These are phyloP conservation scores for Archips crataeganus DNA, from an alignment of 2,888 invertebrate genomes.

Conservation along the genomic window DNA sequence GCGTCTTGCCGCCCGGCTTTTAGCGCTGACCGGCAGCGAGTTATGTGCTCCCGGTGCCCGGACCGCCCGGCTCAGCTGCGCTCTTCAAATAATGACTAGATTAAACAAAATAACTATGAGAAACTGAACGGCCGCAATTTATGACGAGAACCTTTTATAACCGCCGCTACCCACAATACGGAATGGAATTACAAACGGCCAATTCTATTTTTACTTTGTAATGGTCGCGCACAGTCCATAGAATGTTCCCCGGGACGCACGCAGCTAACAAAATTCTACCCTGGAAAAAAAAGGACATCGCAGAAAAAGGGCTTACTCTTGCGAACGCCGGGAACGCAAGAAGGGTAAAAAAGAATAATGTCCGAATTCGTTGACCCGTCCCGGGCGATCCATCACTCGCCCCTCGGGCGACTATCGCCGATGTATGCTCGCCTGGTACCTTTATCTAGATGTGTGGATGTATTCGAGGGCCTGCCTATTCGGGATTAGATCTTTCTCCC, in stretches of 20 bases:
- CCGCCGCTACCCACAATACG: conserved; percentile 66
- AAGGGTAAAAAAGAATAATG: conserved; percentile 87
- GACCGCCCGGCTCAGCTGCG: conserved; percentile 48
- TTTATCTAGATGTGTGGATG: conserved; percentile 79
- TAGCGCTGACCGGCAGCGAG: conserved; percentile 67
- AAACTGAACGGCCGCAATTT: conserved; percentile 49
- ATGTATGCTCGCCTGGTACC: conserved; percentile 65
- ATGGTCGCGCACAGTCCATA: conserved; percentile 82
- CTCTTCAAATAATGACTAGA: conserved; percentile 48
- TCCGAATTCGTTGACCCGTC: conserved; percentile 87
- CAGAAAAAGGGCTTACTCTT: conserved; percentile 85
- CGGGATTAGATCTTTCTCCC: conserved; percentile 73
- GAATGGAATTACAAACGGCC: conserved; percentile 77
- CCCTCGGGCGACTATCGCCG: conserved; percentile 78
- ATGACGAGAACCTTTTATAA: conserved; percentile 56
- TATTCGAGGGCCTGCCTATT: conserved; percentile 69
- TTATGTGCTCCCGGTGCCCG: conserved; percentile 62
- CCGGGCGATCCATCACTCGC: conserved; percentile 85
- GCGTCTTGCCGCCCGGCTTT: conserved; percentile 55
- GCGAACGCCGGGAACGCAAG: conserved; percentile 80
- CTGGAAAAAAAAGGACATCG: conserved; percentile 81
- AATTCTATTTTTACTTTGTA: conserved; percentile 84
- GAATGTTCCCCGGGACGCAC: conserved; percentile 70
- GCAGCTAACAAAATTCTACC: conserved; percentile 74
- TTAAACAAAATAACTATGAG: conserved; percentile 43